phyloP scores from a whole-genome alignment of 2,888 invertebrate species.

The Morpho deidamia region DNA sequence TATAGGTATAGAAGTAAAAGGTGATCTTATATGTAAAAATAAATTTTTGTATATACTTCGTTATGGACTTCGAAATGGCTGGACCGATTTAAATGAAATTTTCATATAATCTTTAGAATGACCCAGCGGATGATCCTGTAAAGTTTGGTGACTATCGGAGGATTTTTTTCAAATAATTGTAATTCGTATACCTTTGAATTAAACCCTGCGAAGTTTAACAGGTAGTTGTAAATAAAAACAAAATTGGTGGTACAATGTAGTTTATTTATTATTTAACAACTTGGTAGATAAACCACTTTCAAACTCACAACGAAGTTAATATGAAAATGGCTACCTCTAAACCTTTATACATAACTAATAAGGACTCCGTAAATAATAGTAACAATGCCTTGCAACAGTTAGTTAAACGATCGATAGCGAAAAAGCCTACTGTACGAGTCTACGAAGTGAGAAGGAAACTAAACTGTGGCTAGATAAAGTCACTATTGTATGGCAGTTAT shows the following conservation, averaged over 20 bases:
- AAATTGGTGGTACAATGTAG: slow-evolving; percentile 83
- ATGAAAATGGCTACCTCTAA: slow-evolving; percentile 77
- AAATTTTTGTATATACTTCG: too few relatives aligned
- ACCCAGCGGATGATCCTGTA: too few relatives aligned
- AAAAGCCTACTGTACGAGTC: slow-evolving; percentile 52
- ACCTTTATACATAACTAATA: slow-evolving; percentile 75
- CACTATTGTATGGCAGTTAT: slow-evolving; percentile 25
- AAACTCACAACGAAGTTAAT: slow-evolving; percentile 54
- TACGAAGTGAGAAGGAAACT: slow-evolving; percentile 40
- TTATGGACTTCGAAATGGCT: too few relatives aligned
- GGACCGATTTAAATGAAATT: too few relatives aligned
- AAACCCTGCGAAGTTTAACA: too few relatives aligned
- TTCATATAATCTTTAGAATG: too few relatives aligned
- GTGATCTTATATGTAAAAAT: too few relatives aligned
- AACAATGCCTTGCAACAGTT: slow-evolving; percentile 65
- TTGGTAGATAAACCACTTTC: slow-evolving; percentile 76
- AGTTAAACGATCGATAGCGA: slow-evolving; percentile 45
- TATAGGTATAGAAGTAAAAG: too few relatives aligned
- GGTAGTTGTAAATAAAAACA: not conserved
- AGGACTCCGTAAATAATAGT: slow-evolving; percentile 60
- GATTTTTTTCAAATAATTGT: too few relatives aligned
- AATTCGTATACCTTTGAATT: too few relatives aligned
- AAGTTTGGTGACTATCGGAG: too few relatives aligned
- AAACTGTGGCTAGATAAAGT: slow-evolving; percentile 21
- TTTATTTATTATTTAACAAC: slow-evolving; percentile 82